Conservation (phyloP, 2,113 vertebrate species). For the Hystrix brachyura region DNA sequence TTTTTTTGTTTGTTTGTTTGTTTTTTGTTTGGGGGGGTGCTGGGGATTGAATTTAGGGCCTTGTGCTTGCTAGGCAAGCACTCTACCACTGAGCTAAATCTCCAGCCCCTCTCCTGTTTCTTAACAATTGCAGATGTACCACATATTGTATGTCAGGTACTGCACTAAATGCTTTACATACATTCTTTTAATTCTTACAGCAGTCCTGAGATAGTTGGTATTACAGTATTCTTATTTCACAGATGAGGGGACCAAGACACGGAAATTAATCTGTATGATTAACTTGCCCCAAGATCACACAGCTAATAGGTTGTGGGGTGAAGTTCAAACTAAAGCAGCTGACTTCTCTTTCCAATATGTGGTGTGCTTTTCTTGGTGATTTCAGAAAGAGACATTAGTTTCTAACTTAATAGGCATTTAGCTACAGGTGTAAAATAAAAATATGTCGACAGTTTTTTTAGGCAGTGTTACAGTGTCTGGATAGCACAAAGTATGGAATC, state of each 20-base stretch:
- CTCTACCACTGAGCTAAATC: no score
- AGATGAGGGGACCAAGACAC: conserved; percentile 52
- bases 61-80: no score
- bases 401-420: conserved; percentile 24
- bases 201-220: background rate
- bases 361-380: background rate
- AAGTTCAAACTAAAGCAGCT: conserved; percentile 48
- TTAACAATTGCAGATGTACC: conserved; percentile 43
- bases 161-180: background rate
- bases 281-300: background rate
- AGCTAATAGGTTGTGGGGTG: conserved; percentile 49
- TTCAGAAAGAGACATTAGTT: conserved; percentile 20
- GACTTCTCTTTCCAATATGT: background rate
- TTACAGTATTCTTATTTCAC: background rate
- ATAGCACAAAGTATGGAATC: background rate
- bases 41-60: no score
- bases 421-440: conserved; percentile 11
- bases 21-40: no score
- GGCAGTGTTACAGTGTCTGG: background rate
- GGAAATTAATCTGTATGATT: conserved; percentile 42
- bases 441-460: background rate
- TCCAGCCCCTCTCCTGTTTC: background rate
- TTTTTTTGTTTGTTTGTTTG: no score
- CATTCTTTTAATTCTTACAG: conserved; percentile 43
- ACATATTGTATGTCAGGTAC: background rate